Base-by-base conservation (phyloP, 1,140 invertebrate genomes). In the Euura lappo region DNA sequence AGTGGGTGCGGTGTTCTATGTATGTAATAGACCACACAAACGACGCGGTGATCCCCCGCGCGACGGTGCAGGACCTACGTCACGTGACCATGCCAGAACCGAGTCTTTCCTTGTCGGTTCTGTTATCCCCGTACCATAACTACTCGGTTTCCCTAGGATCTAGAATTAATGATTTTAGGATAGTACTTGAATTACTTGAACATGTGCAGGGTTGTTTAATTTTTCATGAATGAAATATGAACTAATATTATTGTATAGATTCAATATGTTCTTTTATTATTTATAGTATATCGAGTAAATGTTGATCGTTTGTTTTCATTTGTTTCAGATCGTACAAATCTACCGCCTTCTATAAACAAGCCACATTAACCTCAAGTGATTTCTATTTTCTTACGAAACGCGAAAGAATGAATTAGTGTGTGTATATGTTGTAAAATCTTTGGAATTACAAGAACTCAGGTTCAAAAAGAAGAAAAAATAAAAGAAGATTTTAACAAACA, bases 301-400 rank as follows among this genome's bases (percentile, higher is more conserved):
- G 28, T 28, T 28, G 28, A 28, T 28, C 28, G 28, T 28, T 28
- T 28, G 28, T 28, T 28, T 28, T 28, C 28, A 28, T 28, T 28
- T 85, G 84, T 88, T 88, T 72, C 86, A 88, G 87, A 88, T 87
- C 87, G 87, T 88, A 88, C 87, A 88, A 88, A 88, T 88, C 84
- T 87, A 87, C 81, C 84, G 87, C 87, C 87, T 88, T 88, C 86
- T 83, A 88, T 28, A 60, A 60, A 86, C 82, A 87, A 88, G 86
- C 87, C 85, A 87, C 85, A 84, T 87, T 88, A 88, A 88, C 87
- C 86, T 87, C 87, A 87, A 88, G 86, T 87, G 87, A 88, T 87
- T 87, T 88, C 84, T 88, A 88, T 88, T 88, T 88, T 88, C 86
- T 85, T 87, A 87, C 85, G 83, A 86, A 87, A 78, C 80, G 81